These are phyloP conservation scores for Metalampra italica DNA, from an alignment of 2,888 invertebrate species.

Conservation along the genomic window DNA sequence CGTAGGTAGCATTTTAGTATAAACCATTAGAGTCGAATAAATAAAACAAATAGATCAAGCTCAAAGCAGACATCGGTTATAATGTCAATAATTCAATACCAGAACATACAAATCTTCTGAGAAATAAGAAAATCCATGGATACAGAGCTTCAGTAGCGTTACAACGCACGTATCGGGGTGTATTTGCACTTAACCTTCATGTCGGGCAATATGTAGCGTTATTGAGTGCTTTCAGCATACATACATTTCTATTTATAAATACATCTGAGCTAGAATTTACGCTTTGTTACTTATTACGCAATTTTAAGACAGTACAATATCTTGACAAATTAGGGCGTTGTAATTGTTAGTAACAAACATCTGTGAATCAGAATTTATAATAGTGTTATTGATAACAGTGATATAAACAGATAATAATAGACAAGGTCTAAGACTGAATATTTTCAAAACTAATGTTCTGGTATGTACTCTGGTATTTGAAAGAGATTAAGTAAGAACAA, in stretches of 20 bases:
- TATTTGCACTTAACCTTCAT: slow-evolving; percentile 53
- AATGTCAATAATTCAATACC: too few relatives aligned
- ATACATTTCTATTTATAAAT: slow-evolving; percentile 10
- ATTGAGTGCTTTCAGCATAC: slow-evolving; percentile 48
- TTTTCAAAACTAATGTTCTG: too few relatives aligned
- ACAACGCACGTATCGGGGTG: slow-evolving; percentile 19
- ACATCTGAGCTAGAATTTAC: neutral
- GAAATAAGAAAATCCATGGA: slow-evolving; percentile 13
- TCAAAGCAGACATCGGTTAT: too few relatives aligned
- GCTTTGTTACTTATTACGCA: neutral
- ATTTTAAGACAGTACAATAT: neutral
- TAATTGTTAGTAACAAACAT: too few relatives aligned
- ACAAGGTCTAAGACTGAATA: too few relatives aligned
- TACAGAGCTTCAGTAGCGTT: slow-evolving; percentile 17
- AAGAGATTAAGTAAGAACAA: too few relatives aligned
- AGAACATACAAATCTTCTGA: neutral
- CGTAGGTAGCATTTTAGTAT: slow-evolving; percentile 12
- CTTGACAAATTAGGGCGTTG: neutral
- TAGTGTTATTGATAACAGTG: too few relatives aligned
- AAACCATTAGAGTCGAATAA: too few relatives aligned
- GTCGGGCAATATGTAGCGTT: slow-evolving; percentile 32
- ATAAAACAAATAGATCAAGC: too few relatives aligned
- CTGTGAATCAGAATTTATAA: too few relatives aligned
- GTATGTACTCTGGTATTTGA: too few relatives aligned
- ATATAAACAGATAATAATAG: too few relatives aligned